Base-by-base conservation (phyloP, 2,888 invertebrate species). In the Temnothorax rugatulus region DNA sequence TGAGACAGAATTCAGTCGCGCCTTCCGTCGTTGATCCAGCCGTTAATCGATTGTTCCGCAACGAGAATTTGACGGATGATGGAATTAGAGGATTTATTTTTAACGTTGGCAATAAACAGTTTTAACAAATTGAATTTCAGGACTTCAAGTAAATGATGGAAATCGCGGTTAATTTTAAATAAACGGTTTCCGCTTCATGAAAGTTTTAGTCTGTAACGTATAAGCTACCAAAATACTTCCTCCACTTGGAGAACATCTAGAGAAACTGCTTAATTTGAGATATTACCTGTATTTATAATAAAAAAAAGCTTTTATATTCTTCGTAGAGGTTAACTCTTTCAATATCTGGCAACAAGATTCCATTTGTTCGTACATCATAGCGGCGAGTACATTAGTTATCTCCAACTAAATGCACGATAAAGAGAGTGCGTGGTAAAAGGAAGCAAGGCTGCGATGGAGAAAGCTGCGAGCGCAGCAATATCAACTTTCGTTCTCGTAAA, bases 401-500 rank as follows among this genome's bases (percentile, higher is more conserved):
- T 44, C 11, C 18, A 18, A 38, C 3, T 50, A 50, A 63, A 50
- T 50, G 50, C 50, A 50, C 13, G 25, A 52, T 13, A 59, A 29
- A 44, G 29, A 38, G 44, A 18, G 47, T n/a, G n/a, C 34, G 9
- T 54, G 18, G 29, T 73, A 57, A 69, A 79, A 59, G 57, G 21
- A 34, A 47, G 47, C n/a, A 13, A 13, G 18, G 8, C 29, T 15
- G 29, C 29, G 21, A 38, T 13, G 34, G 74, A 79, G 59, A 59
- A 83, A 83, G 82, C 87, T 90, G 93, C 93, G 91, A 93, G 91
- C 93, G 89, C 91, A 91, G 93, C 93, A 92, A 93, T 94, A 93
- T 94, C 92, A 93, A 92, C 90, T 92, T 92, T 91, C 87, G 89
- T 85, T 85, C 87, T 89, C 88, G 91, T 91, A 90, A 92, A 94